Conservation (phyloP, 2,113 vertebrate species). For the Myotis yumanensis region DNA sequence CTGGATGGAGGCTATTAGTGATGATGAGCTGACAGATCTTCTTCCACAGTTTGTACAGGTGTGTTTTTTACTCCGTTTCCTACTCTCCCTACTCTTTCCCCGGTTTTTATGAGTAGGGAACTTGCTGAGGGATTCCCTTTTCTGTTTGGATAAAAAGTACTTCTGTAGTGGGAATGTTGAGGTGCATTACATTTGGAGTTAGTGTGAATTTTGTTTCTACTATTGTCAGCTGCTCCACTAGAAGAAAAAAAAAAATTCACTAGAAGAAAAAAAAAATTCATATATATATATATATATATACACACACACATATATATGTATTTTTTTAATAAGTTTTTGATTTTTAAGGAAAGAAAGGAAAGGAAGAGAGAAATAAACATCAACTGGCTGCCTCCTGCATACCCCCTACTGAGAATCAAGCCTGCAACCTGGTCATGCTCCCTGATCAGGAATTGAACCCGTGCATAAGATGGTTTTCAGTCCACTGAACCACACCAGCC, state of each 20-base stretch:
- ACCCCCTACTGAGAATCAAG: too few species aligned
- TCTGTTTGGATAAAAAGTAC: constrained; percentile 55
- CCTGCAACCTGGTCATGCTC: too few species aligned
- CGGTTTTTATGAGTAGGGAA: neutral
- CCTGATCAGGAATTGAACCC: too few species aligned
- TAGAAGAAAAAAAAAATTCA: too few species aligned
- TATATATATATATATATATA: neutral
- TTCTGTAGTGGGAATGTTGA: neutral
- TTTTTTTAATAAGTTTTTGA: too few species aligned
- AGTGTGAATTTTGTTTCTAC: neutral
- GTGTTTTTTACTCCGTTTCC: constrained; percentile 40
- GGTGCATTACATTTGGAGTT: neutral
- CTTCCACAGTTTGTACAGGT: constrained; percentile 98
- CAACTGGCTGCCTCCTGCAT: too few species aligned
- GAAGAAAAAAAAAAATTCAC: neutral
- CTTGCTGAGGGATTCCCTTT: neutral
- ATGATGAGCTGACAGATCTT: constrained; percentile 95
- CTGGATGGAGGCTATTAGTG: constrained; percentile 93
- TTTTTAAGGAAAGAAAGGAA: too few species aligned
- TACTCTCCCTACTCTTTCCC: neutral
- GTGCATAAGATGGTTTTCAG: too few species aligned
- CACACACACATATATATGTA: too few species aligned
- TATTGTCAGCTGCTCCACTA: neutral
- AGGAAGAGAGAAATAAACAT: too few species aligned
- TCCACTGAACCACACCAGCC: too few species aligned